Percentiles rank a stretch among this genome's conserved stretches.
Evolutionary conservation across 2,113 vertebrate genomes (phyloP).

Genomic region (Crotalus tigris): DNA sequence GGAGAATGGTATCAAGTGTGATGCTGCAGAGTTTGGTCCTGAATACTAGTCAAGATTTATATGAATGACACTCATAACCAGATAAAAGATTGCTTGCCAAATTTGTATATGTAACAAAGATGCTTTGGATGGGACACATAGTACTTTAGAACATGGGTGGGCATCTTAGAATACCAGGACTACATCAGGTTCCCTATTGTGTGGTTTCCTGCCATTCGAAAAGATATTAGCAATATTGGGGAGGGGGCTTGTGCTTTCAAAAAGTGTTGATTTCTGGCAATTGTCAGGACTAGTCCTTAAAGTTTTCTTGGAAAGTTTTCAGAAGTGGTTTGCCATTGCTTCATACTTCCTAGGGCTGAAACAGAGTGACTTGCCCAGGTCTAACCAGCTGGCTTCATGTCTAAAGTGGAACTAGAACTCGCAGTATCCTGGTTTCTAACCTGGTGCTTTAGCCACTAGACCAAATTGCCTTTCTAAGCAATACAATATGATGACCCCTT

Average conservation of each 20-base stretch:
- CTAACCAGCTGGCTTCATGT: not conserved
- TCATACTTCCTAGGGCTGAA: not conserved
- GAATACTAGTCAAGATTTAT: not conserved
- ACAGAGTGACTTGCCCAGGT: not conserved
- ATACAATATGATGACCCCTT: not conserved
- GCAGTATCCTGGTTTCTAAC: not conserved
- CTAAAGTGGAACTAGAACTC: not conserved
- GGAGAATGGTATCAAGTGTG: not conserved
- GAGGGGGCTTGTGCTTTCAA: not conserved
- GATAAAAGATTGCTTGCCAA: not conserved
- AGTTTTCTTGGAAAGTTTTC: not conserved
- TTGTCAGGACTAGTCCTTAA: not conserved
- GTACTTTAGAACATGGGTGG: not conserved
- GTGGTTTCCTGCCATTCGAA: not conserved
- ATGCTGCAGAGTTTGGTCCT: not conserved
- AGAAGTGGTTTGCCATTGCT: not conserved
- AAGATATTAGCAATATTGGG: not conserved
- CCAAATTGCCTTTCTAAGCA: not conserved
- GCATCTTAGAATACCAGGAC: not conserved
- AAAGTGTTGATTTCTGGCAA: not conserved
- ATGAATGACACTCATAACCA: not conserved
- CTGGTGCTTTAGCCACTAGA: not conserved
- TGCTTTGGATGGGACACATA: not conserved
- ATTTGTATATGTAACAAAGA: not conserved
- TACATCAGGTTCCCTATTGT: not conserved